Evolutionary conservation across 2,888 invertebrate genomes (phyloP).

Genomic region (Eristalinus aeneus): DNA sequence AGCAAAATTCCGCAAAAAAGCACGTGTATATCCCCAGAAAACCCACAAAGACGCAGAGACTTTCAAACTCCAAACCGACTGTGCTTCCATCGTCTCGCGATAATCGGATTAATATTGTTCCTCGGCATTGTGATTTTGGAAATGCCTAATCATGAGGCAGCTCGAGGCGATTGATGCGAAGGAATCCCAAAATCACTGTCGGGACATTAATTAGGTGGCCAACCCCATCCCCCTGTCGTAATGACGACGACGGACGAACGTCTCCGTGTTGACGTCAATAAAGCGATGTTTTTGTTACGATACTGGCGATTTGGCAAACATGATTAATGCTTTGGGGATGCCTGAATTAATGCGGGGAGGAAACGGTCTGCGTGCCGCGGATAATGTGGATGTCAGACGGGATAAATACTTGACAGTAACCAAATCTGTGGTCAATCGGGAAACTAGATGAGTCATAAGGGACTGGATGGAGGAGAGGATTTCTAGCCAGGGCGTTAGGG

Average conservation of each 20-base stretch:
- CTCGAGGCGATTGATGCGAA: not conserved
- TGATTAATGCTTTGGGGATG: conserved; percentile 58
- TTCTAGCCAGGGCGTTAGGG: too few relatives aligned
- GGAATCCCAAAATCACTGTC: conserved; percentile 37
- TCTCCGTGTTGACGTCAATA: conserved; percentile 46
- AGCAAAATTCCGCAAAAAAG: too few relatives aligned
- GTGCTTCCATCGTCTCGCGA: conserved; percentile 2
- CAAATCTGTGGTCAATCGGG: not conserved
- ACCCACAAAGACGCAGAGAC: not conserved
- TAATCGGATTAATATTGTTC: conserved; percentile 47
- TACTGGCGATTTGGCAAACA: conserved; percentile 31
- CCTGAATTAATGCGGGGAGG: not conserved
- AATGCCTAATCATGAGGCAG: conserved; percentile 20
- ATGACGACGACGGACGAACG: not conserved
- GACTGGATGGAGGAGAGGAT: not conserved
- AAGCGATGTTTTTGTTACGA: conserved; percentile 14
- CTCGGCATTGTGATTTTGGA: conserved; percentile 24
- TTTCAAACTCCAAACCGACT: not conserved
- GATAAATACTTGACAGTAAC: not conserved
- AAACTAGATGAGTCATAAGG: not conserved
- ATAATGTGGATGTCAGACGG: not conserved
- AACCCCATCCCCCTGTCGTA: not conserved
- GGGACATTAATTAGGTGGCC: conserved; percentile 49
- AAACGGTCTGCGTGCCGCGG: not conserved
- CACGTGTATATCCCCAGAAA: too few relatives aligned